These are phyloP conservation scores for Isichthys henryi DNA, from an alignment of 2,113 vertebrate species.

Conservation along the genomic window DNA sequence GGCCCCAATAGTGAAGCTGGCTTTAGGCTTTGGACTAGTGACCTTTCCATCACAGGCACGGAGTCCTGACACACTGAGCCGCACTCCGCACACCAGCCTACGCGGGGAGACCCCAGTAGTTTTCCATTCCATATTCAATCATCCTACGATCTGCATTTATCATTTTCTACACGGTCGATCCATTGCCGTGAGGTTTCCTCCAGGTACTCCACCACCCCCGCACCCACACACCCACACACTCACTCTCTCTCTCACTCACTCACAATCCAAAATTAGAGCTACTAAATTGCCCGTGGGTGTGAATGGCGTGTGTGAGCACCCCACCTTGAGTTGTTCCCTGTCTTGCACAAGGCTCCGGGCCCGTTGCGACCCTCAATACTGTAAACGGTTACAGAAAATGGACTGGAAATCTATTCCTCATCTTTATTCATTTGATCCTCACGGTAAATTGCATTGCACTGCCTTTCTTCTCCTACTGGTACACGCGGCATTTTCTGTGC, in stretches of 20 bases:
- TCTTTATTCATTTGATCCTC: background rate
- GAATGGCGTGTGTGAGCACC: background rate
- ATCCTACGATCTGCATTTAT: background rate
- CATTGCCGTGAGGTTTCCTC: background rate
- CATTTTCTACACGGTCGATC: background rate
- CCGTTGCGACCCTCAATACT: background rate
- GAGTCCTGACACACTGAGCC: background rate
- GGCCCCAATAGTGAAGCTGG: background rate
- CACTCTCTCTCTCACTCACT: background rate
- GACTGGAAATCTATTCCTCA: background rate
- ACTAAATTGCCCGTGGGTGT: background rate
- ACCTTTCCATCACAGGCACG: background rate
- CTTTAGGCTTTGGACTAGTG: background rate
- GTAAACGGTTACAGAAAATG: background rate
- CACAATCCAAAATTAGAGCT: background rate
- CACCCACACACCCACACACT: background rate
- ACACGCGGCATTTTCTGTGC: background rate
- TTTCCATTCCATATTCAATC: background rate
- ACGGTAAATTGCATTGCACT: background rate
- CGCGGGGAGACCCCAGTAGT: background rate
- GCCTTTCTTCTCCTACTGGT: background rate
- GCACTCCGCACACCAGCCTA: background rate
- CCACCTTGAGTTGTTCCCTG: background rate
- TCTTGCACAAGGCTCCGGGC: background rate
- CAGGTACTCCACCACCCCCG: background rate